Conservation (phyloP, 2,888 invertebrate genomes). For the Acheta domesticus region DNA sequence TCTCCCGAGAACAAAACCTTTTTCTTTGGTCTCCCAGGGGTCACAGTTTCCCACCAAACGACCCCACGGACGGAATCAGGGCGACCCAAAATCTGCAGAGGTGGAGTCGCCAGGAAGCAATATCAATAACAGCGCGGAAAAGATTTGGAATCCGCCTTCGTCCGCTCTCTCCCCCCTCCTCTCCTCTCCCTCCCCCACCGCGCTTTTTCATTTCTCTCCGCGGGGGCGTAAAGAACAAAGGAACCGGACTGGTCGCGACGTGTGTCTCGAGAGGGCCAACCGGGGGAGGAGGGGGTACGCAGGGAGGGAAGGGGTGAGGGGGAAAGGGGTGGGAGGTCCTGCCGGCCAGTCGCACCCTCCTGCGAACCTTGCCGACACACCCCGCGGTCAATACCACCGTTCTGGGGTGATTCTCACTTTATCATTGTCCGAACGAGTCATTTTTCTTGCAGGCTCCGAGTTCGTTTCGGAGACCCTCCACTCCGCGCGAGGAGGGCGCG, state of each 20-base stretch:
- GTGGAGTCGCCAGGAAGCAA: not conserved
- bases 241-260: conserved; percentile 7
- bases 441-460: not conserved
- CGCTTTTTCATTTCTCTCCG: conserved; percentile 18
- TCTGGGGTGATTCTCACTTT: conserved; percentile 3
- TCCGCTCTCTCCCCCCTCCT: not conserved
- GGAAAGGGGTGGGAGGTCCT: not conserved
- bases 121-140: not conserved
- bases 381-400: not conserved
- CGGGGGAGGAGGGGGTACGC: not conserved
- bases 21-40: no score
- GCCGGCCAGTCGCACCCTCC: not conserved
- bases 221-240: conserved; percentile 7
- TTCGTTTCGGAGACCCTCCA: not conserved
- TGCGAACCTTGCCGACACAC: not conserved
- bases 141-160: not conserved
- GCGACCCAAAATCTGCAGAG: no score
- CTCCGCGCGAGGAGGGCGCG: not conserved
- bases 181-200: not conserved
- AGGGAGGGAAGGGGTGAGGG: not conserved
- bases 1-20: no score
- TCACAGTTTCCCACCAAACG: no score
- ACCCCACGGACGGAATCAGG: no score
- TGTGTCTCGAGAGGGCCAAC: conserved; percentile 6
- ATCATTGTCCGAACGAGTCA: conserved; percentile 6